Evolutionary conservation across 2,113 vertebrate genomes (phyloP).

Genomic region (Osmerus mordax): DNA sequence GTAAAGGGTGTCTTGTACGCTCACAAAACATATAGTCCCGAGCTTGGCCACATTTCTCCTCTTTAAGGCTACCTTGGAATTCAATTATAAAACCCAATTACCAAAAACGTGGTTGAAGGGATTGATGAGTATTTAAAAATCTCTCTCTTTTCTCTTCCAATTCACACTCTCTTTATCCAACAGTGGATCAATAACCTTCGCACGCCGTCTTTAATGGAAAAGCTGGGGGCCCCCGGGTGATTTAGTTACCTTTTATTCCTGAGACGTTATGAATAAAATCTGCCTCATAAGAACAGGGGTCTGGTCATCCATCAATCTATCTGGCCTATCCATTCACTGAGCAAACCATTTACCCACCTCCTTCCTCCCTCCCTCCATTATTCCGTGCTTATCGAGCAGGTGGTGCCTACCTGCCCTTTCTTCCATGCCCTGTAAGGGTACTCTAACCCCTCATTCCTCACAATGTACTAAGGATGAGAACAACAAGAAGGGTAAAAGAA

Average conservation of each 20-base stretch:
- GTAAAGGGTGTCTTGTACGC: neutral
- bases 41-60: conserved; percentile 2
- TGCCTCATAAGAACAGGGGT: conserved; percentile 9
- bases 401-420: no score
- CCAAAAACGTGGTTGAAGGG: conserved; percentile 33
- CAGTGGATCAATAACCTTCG: conserved; percentile 47
- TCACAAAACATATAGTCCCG: conserved; percentile 14
- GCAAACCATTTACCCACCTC: neutral
- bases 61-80: conserved; percentile 22
- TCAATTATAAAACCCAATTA: conserved; percentile 57
- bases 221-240: conserved; percentile 46
- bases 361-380: neutral
- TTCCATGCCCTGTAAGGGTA: no score
- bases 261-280: conserved; percentile 53
- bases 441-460: conserved; percentile 19
- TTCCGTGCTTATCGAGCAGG: neutral
- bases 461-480: conserved; percentile 26
- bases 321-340: neutral
- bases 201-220: conserved; percentile 65
- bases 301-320: neutral
- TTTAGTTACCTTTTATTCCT: conserved; percentile 53
- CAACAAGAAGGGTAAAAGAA: neutral
- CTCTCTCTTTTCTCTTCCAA: conserved; percentile 14
- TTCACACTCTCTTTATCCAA: conserved; percentile 36
- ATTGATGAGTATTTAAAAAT: conserved; percentile 59